Evolutionary conservation across 2,888 invertebrate species (phyloP), one percentile per base, ranked within the genome.

Genomic region (Drosophila imparisetae): DNA sequence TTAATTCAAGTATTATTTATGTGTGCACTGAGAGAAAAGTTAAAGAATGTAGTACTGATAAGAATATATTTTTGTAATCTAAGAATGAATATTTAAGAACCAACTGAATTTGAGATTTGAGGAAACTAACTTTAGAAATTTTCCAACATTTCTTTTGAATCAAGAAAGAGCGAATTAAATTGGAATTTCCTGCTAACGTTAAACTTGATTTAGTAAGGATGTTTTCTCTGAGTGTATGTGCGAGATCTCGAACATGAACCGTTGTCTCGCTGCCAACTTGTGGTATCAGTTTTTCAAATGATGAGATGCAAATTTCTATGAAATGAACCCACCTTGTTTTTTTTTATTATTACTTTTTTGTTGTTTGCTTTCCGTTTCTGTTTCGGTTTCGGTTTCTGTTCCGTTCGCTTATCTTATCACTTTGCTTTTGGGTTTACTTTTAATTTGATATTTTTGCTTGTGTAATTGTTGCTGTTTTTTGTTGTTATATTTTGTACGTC

Each of bases 331-430:
- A 82, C 85, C 87, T 84, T 67, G 1, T 74, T 83, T 32, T 18
- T 57, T 21, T 36, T 48, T 52, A 8, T 30, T 30, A 2, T 0
- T n/a, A n/a, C 0, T 27, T 24, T 45, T 24, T 45, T 21, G n/a
- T 11, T 42, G 42, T 54, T 49, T 42, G 67, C 29, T 42, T 40
- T 42, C 50, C 27, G 49, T 38, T 53, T 30, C 4, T 10, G n/a
- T 24, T n/a, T 58, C 34, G 15, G 32, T 48, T 29, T 55, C 40
- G n/a, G 5, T 57, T 57, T 29, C 21, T 42, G 29, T 57, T 57
- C 38, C 38, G 54, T 24, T 29, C 57, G 62, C 84, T 84, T 85
- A 81, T 81, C 81, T 81, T 81, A 81, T 85, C 81, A 45, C n/a
- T 21, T 18, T 27, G 15, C 48, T 55, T 55, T 54, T 52, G 34